A percentile compares a stretch with the other conserved stretches of the same genome.
phyloP scores from a whole-genome alignment of 2,888 invertebrate genomes.

The Stenodema calcarata region DNA sequence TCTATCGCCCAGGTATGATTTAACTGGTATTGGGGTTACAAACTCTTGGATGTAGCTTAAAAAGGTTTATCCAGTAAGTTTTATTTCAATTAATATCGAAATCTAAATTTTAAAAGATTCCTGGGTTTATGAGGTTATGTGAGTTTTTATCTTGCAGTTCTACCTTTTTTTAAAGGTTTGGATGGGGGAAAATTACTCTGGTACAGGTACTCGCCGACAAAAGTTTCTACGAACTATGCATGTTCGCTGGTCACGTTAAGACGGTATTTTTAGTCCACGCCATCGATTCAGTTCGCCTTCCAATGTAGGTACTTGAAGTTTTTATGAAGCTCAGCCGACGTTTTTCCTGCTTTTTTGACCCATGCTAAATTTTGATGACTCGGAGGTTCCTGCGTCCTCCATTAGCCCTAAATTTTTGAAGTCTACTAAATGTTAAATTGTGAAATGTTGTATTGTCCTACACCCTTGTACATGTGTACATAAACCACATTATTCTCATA shows the following conservation, averaged over 20 bases:
- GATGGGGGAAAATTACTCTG: not conserved
- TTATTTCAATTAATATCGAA: too few relatives aligned
- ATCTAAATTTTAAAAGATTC: too few relatives aligned
- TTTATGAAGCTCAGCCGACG: not conserved
- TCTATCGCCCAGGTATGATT: not conserved
- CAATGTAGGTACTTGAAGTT: not conserved
- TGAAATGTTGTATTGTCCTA: too few relatives aligned
- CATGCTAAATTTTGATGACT: not conserved
- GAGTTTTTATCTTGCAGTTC: too few relatives aligned
- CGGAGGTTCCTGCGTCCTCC: not conserved
- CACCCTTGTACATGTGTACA: too few relatives aligned
- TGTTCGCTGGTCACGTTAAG: not conserved
- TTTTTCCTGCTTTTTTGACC: not conserved
- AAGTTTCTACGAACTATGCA: not conserved
- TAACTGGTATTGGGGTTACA: not conserved
- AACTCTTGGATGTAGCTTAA: too few relatives aligned
- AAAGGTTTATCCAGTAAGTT: too few relatives aligned
- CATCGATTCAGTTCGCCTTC: not conserved
- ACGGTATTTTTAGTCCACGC: not conserved
- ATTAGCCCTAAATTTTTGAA: not conserved
- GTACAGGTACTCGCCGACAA: not conserved
- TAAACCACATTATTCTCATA: too few relatives aligned
- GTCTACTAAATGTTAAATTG: not conserved
- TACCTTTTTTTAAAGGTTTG: not conserved
- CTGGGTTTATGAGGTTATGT: too few relatives aligned